Percentiles rank a stretch among this genome's conserved stretches.
These are phyloP conservation scores for Calyptommatus sinebrachiatus DNA, from an alignment of 2,113 vertebrate genomes.

Conservation along the genomic window DNA sequence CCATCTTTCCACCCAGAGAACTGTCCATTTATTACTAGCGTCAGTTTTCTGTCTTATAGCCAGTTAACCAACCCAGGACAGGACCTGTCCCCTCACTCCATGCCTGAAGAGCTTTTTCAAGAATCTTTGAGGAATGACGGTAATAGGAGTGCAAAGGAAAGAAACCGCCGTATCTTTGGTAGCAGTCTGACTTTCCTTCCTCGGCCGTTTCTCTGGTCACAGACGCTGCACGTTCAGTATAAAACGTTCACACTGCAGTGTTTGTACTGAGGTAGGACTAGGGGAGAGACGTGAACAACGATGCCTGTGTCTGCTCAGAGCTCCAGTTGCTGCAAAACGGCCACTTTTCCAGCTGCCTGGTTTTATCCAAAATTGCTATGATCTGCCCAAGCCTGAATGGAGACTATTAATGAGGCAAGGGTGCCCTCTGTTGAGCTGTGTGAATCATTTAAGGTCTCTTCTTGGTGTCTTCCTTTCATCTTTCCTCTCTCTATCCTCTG, in stretches of 20 bases:
- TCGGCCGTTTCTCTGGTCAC: not conserved
- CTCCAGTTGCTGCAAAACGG: accelerated
- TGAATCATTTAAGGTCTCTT: not conserved
- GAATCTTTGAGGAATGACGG: too few species aligned
- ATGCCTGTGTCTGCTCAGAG: not conserved
- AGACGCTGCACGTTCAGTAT: not conserved
- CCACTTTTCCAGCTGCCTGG: not conserved
- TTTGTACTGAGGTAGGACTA: not conserved
- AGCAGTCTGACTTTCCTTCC: not conserved
- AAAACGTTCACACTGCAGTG: not conserved
- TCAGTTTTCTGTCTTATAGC: too few species aligned
- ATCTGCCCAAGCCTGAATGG: not conserved
- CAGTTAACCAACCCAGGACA: too few species aligned
- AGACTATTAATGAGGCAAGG: conserved; percentile 28
- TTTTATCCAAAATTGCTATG: not conserved
- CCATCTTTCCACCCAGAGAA: too few species aligned
- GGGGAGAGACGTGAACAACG: not conserved
- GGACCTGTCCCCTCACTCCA: too few species aligned
- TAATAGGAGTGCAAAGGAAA: not conserved
- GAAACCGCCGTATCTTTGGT: too few species aligned
- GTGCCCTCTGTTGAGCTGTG: conserved; percentile 70
- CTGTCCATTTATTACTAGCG: too few species aligned
- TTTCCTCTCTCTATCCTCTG: not conserved
- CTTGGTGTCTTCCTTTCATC: not conserved
- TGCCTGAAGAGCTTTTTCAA: too few species aligned